Evolutionary conservation across 2,113 vertebrate species (phyloP).

Genomic region (Galbula dea): DNA sequence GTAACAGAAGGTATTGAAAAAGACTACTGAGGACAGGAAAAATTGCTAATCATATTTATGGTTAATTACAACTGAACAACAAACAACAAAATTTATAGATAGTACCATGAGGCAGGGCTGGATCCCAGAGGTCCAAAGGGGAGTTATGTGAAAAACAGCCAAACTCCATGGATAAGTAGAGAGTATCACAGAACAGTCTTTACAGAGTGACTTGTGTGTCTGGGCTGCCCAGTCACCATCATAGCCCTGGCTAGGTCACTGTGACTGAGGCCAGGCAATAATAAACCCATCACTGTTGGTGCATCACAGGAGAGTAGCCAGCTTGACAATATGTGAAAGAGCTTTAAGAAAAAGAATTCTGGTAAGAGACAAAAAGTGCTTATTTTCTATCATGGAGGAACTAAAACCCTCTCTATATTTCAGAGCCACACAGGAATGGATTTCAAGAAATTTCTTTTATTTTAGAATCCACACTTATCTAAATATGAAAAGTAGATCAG

Average conservation of each 20-base stretch:
- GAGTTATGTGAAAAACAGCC: too few species aligned
- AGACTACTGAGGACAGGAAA: neutral
- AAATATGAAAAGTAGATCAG: neutral
- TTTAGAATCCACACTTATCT: neutral
- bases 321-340: neutral
- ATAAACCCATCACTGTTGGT: neutral
- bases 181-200: too few species aligned
- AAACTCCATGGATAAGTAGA: too few species aligned
- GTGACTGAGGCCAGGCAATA: neutral
- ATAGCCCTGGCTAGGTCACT: neutral
- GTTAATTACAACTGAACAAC: neutral
- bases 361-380: rapidly evolving
- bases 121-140: neutral
- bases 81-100: neutral
- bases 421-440: neutral
- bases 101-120: neutral
- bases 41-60: neutral
- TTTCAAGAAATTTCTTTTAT: neutral
- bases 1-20: neutral
- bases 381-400: neutral
- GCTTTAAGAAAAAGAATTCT: neutral
- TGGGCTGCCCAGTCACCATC: neutral
- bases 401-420: neutral
- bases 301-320: rapidly evolving
- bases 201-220: neutral